Percentiles rank a stretch among this genome's conserved stretches.
Conservation (phyloP, 2,113 vertebrate genomes). For the Otis tarda region DNA sequence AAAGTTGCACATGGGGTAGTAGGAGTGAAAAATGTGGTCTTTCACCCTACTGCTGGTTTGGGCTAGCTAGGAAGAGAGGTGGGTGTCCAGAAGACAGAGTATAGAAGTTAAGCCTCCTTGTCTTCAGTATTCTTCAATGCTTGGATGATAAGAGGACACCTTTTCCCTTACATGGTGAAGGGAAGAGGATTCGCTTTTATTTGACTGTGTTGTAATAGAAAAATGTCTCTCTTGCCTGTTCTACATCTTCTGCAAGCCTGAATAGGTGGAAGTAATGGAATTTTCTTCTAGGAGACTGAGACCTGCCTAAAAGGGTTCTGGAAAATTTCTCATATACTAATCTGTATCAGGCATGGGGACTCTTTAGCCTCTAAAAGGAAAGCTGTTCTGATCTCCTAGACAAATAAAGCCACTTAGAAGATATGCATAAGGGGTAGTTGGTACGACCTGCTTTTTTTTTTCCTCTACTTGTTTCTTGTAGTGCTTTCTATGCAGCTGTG, state of each 20-base stretch:
- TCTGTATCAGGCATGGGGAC: too few relatives aligned
- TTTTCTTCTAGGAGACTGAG: neutral
- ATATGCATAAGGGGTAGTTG: neutral
- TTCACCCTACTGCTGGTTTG: neutral
- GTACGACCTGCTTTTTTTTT: rapidly evolving
- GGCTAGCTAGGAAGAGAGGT: neutral
- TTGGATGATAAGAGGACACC: neutral
- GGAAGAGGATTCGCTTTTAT: neutral
- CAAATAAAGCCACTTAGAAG: neutral
- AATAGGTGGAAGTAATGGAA: neutral
- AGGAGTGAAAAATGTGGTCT: neutral
- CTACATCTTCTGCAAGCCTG: neutral
- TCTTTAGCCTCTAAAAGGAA: neutral
- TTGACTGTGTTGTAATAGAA: neutral
- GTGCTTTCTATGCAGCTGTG: neutral
- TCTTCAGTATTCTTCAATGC: neutral
- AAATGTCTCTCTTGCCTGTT: neutral
- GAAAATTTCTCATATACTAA: neutral
- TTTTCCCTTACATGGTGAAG: neutral
- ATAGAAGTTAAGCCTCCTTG: neutral
- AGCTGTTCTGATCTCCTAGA: neutral
- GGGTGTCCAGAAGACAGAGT: neutral
- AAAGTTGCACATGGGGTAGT: neutral
- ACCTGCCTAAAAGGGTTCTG: neutral
- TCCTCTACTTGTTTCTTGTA: neutral